Conservation (phyloP, 2,797 vertebrate species). For the Borostomias antarcticus region DNA sequence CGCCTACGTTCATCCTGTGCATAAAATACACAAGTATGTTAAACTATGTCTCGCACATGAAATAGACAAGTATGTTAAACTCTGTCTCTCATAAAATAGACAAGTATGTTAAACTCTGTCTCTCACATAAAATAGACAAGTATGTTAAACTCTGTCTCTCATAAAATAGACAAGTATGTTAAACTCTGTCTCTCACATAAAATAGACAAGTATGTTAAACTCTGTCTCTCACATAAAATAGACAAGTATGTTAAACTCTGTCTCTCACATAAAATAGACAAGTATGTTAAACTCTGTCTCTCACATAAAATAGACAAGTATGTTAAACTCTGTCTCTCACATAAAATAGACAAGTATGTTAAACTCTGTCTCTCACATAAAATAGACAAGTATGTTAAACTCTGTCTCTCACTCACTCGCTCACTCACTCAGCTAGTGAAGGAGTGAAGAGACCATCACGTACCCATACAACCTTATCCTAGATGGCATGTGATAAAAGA, state of each 20-base stretch:
- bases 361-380: neutral
- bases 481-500: slow-evolving; percentile 25
- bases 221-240: too few species aligned
- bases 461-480: slow-evolving; percentile 83
- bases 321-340: slow-evolving; percentile 1
- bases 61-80: neutral
- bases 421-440: neutral
- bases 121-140: too few species aligned
- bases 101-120: neutral
- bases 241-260: too few species aligned
- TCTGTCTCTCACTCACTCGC: neutral
- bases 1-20: slow-evolving; percentile 77
- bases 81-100: neutral
- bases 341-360: neutral
- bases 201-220: too few species aligned
- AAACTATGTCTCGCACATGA: too few species aligned
- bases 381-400: neutral
- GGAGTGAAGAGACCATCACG: slow-evolving; percentile 39
- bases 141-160: too few species aligned
- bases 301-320: slow-evolving; percentile 8
- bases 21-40: too few species aligned
- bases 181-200: too few species aligned
- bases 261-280: too few species aligned
- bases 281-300: too few species aligned
- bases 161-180: too few species aligned